phyloP scores from a whole-genome alignment of 1,140 invertebrate genomes.

The Calephelis nemesis region DNA sequence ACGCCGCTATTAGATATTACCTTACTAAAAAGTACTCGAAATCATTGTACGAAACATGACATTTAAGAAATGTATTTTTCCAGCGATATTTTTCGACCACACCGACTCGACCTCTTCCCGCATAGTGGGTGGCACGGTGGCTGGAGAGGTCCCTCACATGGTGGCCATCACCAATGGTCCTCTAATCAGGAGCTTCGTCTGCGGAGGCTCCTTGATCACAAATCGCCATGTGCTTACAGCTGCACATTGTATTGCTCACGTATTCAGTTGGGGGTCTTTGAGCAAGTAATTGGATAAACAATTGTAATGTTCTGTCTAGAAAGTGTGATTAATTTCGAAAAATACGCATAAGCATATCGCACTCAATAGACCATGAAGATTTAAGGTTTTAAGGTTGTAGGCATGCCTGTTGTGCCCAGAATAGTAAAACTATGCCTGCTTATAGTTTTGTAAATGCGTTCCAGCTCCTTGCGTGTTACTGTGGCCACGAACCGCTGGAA shows the following conservation, averaged over 20 bases:
- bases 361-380: too few species aligned
- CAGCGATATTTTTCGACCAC: constrained; percentile 49
- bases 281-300: constrained; percentile 26
- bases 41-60: too few species aligned
- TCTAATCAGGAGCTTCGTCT: constrained; percentile 40
- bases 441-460: not conserved
- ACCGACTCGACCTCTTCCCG: constrained; percentile 31
- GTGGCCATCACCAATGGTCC: constrained; percentile 45
- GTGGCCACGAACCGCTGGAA: constrained; percentile 48
- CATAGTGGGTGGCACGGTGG: constrained; percentile 48
- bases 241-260: constrained; percentile 51
- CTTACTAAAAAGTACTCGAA: too few species aligned
- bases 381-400: too few species aligned
- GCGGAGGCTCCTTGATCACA: constrained; percentile 52
- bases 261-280: constrained; percentile 32
- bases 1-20: too few species aligned
- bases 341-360: too few species aligned
- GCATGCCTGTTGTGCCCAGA: too few species aligned
- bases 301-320: too few species aligned
- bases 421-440: too few species aligned
- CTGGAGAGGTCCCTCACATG: constrained; percentile 50
- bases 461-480: constrained; percentile 39
- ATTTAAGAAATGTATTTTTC: too few species aligned
- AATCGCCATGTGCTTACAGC: constrained; percentile 49
- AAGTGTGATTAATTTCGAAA: too few species aligned